Evolutionary conservation across 2,797 vertebrate genomes (phyloP), one percentile per base, ranked within the genome.

Genomic region (Galaxias olidus): DNA sequence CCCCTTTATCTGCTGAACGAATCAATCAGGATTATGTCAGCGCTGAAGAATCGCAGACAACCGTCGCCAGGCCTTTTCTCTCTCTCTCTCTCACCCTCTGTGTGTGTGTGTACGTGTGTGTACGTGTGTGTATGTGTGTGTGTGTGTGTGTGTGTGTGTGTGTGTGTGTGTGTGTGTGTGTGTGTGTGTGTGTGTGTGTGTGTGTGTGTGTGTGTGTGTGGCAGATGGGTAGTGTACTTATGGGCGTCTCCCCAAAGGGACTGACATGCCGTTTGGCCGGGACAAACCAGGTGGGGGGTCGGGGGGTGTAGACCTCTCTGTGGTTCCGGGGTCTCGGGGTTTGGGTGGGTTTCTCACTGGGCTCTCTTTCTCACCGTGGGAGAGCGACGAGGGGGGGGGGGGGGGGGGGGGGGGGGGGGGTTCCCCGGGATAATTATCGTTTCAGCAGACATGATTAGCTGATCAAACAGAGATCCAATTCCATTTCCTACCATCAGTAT

Each of bases 21-120:
- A 98, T 99, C 97, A 98, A 98, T 98, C 95, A 98, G 96, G 96
- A 96, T 99, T 98, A 98, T 98, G 96, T 99, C 96, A 99, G 93
- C 94, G 94, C 93, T 96, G 96, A 98, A 96, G 96, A 98, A 98
- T 98, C 92, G 93, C 85, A 91, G 93, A 93, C 93, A 91, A 90
- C 91, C 90, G 93, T 93, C 92, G 92, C 93, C 91, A 93, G 90
- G 76, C 82, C 30, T 30, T 30, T 30, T 30, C 30, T 30, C 30
- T 6, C 30, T 2, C 30, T 30, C 30, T 3, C 61, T 80, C 42
- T 63, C 17, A n/a, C n/a, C n/a, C n/a, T n/a, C n/a, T n/a, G 68
- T 60, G 55, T 60, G 54, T 50, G 54, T 61, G 59, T 72, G 19
- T 61, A 17, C 59, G 50, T 68, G 73, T 68, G 72, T 77, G 63